phyloP scores from a whole-genome alignment of 37 sponge, comb jelly and placozoan genomes.

The Ianthella basta region DNA sequence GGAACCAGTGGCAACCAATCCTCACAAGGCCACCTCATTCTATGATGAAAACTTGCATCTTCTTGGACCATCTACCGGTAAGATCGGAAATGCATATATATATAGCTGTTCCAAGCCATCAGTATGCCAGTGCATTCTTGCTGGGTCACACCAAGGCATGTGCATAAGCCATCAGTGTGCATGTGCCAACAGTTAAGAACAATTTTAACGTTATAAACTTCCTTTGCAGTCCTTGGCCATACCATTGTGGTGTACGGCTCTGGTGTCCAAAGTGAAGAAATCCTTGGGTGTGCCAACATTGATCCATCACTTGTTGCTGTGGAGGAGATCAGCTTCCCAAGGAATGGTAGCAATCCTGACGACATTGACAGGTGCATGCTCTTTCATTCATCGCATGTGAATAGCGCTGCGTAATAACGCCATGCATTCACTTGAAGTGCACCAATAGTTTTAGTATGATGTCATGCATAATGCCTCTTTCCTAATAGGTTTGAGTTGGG shows the following conservation, averaged over 20 bases:
- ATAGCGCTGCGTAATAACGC: too few species aligned
- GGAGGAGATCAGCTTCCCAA: neutral
- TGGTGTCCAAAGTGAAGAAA: neutral
- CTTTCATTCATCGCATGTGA: too few species aligned
- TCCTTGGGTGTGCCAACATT: neutral
- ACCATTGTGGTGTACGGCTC: neutral
- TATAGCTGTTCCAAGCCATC: too few species aligned
- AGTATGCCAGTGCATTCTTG: too few species aligned
- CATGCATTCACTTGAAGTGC: too few species aligned
- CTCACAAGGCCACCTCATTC: conserved; percentile 27
- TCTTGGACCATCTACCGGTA: neutral
- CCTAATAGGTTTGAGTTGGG: neutral
- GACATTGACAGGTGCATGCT: neutral
- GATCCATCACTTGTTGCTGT: neutral
- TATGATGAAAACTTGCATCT: conserved; percentile 56
- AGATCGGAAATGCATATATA: too few species aligned
- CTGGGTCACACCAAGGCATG: too few species aligned
- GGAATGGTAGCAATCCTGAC: neutral
- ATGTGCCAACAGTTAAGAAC: too few species aligned
- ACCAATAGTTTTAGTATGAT: too few species aligned
- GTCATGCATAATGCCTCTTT: too few species aligned
- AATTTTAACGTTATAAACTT: too few species aligned
- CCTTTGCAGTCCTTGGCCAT: neutral
- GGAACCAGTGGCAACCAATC: neutral
- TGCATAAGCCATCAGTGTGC: too few species aligned